Base-by-base conservation (phyloP, 2,888 invertebrate species). In the Erebia ligea region DNA sequence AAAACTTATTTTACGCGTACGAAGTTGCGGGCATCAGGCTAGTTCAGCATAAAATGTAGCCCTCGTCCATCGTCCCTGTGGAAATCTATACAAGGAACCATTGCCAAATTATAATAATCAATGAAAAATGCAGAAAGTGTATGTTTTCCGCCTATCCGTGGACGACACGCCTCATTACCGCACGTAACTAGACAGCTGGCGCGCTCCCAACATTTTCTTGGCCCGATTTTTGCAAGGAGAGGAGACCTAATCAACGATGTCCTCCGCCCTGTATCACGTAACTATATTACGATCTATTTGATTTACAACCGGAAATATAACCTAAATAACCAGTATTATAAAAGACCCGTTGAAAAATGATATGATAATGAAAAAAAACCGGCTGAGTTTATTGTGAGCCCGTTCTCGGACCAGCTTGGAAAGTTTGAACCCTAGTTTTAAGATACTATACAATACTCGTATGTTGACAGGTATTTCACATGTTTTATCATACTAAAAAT, bases 191-290 rank as follows among this genome's bases (percentile, higher is more conserved):
- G 10, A 13, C 5, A 8, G 19, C 61, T 61, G 61, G 61, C 45
- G 42, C 19, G 9, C 45, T 19, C 21, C 61, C 61, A 61, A 61
- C 45, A 45, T 45, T 61, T 52, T 40, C 17, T 61, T 61, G 61
- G 61, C 45, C 6, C 61, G 19, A 61, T 61, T 61, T 61, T 61
- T 10, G 59, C 61, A 19, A 19, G 13, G 6, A 61, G 40, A 45
- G 11, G 5, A 61, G 42, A 45, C 61, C 17, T 19, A 17, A 45
- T 61, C 19, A 42, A 10, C 21, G 19, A 45, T 11, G 19, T 61
- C 42, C 19, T 19, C 19, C 10, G 15, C 50, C 13, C 6, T 40
- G 0, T 40, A 15, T 17, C n/a, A 61, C 42, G 1, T 5, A 15
- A 42, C 17, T 17, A 59, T 10, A 59, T 17, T 17, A 59, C 40